Evolutionary conservation across 2,888 invertebrate genomes (phyloP).

Genomic region (Seladonia tumulorum): DNA sequence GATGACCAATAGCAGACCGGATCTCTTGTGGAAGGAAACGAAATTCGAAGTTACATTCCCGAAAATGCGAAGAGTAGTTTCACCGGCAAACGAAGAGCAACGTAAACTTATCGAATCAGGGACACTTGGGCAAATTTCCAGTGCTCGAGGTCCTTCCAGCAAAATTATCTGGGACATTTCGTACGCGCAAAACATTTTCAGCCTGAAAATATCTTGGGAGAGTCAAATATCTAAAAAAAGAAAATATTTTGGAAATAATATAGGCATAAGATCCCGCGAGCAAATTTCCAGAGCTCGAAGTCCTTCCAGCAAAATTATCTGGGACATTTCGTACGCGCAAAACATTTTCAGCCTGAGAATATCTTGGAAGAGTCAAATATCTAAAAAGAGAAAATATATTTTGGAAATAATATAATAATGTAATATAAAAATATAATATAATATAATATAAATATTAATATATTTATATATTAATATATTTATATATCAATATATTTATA

Average conservation of each 20-base stretch:
- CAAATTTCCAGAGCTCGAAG: background rate
- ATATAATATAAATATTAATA: no score
- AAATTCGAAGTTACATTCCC: background rate
- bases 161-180: background rate
- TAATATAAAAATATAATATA: no score
- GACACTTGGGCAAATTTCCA: background rate
- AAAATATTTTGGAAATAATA: no score
- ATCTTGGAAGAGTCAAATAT: background rate
- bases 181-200: background rate
- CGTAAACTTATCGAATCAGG: background rate
- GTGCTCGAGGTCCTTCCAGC: background rate
- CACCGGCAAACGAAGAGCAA: background rate
- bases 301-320: background rate
- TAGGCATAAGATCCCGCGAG: no score
- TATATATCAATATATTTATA: no score
- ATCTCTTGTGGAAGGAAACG: slow-evolving; percentile 4
- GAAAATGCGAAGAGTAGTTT: background rate
- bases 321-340: background rate
- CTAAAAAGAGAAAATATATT: no score
- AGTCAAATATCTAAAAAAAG: no score
- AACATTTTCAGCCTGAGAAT: background rate
- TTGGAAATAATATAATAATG: no score
- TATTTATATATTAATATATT: no score
- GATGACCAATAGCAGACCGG: slow-evolving; percentile 6
- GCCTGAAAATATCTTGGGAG: background rate